These are phyloP conservation scores for Polypedilum pembai DNA, from an alignment of 1,140 invertebrate species.

Conservation along the genomic window DNA sequence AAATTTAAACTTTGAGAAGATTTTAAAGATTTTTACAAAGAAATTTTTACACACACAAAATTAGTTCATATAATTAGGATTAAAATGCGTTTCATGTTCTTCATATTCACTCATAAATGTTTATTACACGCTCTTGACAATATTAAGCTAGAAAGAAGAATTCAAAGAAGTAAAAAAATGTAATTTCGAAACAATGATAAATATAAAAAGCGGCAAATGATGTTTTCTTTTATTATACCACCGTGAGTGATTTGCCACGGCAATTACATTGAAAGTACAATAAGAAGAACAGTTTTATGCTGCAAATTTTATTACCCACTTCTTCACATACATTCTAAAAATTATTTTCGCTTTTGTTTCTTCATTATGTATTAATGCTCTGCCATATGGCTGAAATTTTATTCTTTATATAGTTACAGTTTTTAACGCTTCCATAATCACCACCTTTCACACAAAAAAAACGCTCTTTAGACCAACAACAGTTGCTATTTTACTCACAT, in stretches of 20 bases:
- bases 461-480: not conserved
- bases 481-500: constrained; percentile 8
- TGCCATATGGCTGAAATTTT: not conserved
- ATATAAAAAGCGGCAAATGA: too few relatives aligned
- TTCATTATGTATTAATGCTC: not conserved
- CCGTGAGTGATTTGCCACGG: not conserved
- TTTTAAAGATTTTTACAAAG: too few relatives aligned
- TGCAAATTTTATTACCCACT: not conserved
- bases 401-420: not conserved
- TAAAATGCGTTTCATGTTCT: too few relatives aligned
- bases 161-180: too few relatives aligned
- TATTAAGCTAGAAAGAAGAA: too few relatives aligned
- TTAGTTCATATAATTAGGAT: too few relatives aligned
- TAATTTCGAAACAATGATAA: too few relatives aligned
- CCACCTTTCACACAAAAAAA: constrained; percentile 16
- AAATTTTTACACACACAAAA: too few relatives aligned
- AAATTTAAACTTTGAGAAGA: too few relatives aligned
- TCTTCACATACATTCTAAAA: not conserved
- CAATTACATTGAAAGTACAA: not conserved
- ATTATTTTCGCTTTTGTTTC: not conserved
- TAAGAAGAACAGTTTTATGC: not conserved
- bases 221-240: not conserved
- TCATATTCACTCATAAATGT: too few relatives aligned
- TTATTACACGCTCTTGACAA: too few relatives aligned
- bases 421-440: constrained; percentile 9